These are phyloP conservation scores for Alexandromys fortis DNA, from an alignment of 2,113 vertebrate genomes.

Conservation along the genomic window DNA sequence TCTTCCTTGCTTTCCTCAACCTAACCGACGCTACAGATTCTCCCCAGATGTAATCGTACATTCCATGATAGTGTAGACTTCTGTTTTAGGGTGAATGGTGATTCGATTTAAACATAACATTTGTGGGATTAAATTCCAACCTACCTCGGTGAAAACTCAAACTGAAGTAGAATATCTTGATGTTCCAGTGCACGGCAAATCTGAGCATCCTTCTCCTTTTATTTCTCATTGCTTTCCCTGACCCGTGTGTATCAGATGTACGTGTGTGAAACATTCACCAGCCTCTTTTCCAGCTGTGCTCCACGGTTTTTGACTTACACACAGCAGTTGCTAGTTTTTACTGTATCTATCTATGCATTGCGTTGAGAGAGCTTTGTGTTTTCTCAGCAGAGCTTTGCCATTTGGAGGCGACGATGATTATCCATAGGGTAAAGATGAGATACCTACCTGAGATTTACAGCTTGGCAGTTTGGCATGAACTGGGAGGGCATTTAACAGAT, in stretches of 20 bases:
- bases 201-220: not conserved
- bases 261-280: not conserved
- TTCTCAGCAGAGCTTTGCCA: conserved; percentile 11
- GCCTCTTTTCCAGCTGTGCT: not conserved
- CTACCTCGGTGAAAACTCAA: not conserved
- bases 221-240: not conserved
- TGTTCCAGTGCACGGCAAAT: not conserved
- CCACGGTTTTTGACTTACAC: not conserved
- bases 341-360: not conserved
- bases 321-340: not conserved
- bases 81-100: not conserved
- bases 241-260: not conserved
- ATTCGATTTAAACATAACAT: not conserved
- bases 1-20: conserved; percentile 5
- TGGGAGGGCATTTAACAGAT: conserved; percentile 1
- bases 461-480: not conserved
- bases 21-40: not conserved
- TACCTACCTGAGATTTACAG: not conserved
- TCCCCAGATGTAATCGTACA: not conserved
- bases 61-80: not conserved
- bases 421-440: conserved; percentile 50
- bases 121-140: not conserved
- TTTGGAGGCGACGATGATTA: not conserved
- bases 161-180: not conserved
- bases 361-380: conserved; percentile 18